Evolutionary conservation across 2,797 vertebrate species (phyloP), one percentile per base, ranked within the genome.

Genomic region (Fratercula arctica): DNA sequence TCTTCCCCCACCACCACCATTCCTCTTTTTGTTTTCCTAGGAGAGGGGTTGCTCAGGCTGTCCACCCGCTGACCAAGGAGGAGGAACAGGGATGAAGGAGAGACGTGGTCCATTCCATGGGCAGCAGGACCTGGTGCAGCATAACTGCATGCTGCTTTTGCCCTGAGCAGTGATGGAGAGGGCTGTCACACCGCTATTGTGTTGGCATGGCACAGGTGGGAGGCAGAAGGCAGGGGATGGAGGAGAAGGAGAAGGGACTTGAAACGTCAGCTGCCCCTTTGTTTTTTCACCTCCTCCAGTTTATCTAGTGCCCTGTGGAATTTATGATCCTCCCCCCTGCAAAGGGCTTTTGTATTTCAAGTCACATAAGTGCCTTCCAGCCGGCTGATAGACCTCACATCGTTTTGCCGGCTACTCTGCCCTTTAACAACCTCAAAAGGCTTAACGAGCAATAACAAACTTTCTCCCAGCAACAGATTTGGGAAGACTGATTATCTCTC

Each of bases 31-130:
- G 7, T 57, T 70, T 82, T 51, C 48, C 43, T 31, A 54, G 43
- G 16, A 84, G 29, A 81, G n/a, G n/a, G 13, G 33, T 17, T 0
- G 0, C 48, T 67, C 45, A 60, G 45, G 11, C 28, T 83, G 29
- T 54, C 64, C 45, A 50, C 31, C 26, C 39, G 35, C 74, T 75
- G 41, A 39, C 24, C 35, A 35, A 78, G 54, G 37, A 56, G 18
- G 25, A 94, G n/a, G 24, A 89, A 33, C 5, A 37, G 23, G 23
- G 43, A 26, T 29, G 64, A 73, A 70, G 50, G 21, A 72, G 24
- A 50, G 35, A 48, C 1, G 1, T 0, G 0, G 13, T 29, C 9
- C 1, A 0, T 12, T 26, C 10, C 1, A 0, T 12, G 46, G 63
- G 54, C 67, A 88, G 69, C 59, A 80, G 69, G 64, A 74, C 19